A percentile compares a stretch with the other conserved stretches of the same genome.
phyloP scores from a whole-genome alignment of 2,797 vertebrate species.

The Sebastes alutus region DNA sequence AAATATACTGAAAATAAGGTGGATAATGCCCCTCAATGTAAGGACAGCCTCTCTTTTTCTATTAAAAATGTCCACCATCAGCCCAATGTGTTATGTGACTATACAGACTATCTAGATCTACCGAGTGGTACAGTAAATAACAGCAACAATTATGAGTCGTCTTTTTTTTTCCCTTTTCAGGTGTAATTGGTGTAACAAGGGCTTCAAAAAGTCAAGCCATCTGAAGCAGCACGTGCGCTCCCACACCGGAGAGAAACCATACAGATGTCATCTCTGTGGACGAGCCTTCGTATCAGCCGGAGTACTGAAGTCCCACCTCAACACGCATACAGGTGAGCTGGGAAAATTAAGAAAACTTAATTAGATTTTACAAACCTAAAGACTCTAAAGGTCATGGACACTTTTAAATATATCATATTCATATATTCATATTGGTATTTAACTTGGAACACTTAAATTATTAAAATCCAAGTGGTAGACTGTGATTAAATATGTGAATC shows the following conservation, averaged over 20 bases:
- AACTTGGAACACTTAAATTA: not conserved
- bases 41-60: not conserved
- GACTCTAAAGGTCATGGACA: not conserved
- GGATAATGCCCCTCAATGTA: not conserved
- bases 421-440: not conserved
- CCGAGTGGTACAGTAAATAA: not conserved
- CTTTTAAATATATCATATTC: not conserved
- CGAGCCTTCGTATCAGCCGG: slow-evolving; percentile 95
- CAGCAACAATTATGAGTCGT: not conserved
- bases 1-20: not conserved
- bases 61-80: not conserved
- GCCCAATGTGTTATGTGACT: not conserved
- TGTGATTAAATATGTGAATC: not conserved
- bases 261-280: slow-evolving; percentile 92
- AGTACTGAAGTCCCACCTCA: slow-evolving; percentile 96
- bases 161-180: slow-evolving; percentile 46
- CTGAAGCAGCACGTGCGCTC: slow-evolving; percentile 97
- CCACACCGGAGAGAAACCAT: slow-evolving; percentile 97
- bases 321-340: slow-evolving; percentile 93
- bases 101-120: not conserved
- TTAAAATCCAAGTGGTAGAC: not conserved
- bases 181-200: slow-evolving; percentile 93
- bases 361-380: not conserved
- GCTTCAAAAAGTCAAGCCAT: slow-evolving; percentile 98
- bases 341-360: not conserved